Percentiles rank a stretch among this genome's conserved stretches.
These are phyloP conservation scores for Tenthredo scrophulariae DNA, from an alignment of 2,888 invertebrate species.

Conservation along the genomic window DNA sequence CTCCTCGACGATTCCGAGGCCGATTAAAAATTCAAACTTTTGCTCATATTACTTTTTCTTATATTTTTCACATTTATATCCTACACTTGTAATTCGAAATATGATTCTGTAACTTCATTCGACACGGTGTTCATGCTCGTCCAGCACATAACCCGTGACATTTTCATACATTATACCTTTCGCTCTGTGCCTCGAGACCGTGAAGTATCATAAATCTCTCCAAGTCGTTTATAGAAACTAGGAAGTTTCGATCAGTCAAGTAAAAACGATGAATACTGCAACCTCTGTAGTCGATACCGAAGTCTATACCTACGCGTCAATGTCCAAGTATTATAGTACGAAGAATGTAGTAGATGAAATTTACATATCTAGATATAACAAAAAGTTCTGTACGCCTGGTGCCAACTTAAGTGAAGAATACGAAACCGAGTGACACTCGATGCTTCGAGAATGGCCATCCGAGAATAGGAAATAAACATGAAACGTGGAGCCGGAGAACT, in stretches of 20 bases:
- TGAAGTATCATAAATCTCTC: conserved; percentile 7
- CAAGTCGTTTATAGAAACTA: neutral
- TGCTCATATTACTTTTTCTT: neutral
- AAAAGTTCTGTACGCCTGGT: neutral
- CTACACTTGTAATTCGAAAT: neutral
- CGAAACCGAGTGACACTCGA: conserved; percentile 5
- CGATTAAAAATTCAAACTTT: conserved; percentile 9
- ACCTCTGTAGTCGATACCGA: neutral
- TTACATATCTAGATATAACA: neutral
- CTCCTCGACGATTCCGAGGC: neutral
- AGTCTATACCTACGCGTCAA: neutral
- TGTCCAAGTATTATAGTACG: neutral
- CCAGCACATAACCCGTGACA: conserved; percentile 1
- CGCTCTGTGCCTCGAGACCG: neutral
- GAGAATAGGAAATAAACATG: neutral
- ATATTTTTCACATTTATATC: neutral
- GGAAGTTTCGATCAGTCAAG: conserved; percentile 24
- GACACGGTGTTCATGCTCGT: neutral
- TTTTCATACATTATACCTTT: conserved; percentile 10
- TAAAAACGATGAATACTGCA: conserved; percentile 2
- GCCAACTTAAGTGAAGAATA: neutral
- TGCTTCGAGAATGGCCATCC: conserved; percentile 8
- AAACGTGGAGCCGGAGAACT: neutral
- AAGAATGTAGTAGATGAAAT: neutral
- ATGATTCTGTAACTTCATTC: conserved; percentile 8